These are phyloP conservation scores for Helicoverpa armigera DNA, from an alignment of 1,140 invertebrate genomes.

Conservation along the genomic window DNA sequence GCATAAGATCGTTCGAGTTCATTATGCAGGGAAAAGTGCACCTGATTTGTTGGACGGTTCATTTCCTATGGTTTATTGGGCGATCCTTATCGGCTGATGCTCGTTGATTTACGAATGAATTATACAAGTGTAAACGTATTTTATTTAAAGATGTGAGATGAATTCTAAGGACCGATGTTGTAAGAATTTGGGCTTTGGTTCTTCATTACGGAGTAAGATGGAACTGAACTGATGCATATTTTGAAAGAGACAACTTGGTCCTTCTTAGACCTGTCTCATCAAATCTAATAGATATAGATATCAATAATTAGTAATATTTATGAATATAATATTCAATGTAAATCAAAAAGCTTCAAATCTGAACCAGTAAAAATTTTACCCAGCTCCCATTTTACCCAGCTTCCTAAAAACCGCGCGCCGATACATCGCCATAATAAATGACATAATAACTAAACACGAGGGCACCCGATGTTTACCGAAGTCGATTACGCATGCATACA, in stretches of 20 bases:
- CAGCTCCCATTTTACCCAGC: neutral
- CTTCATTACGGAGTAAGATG: too few species aligned
- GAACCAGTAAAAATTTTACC: neutral
- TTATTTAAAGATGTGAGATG: neutral
- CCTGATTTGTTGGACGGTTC: constrained; percentile 40
- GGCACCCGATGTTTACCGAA: constrained; percentile 40
- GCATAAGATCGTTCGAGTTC: constrained; percentile 35
- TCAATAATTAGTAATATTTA: too few species aligned
- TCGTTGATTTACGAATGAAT: constrained; percentile 2
- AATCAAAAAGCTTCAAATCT: neutral
- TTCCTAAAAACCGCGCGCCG: neutral
- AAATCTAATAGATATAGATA: too few species aligned
- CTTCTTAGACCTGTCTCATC: too few species aligned
- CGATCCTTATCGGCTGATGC: constrained; percentile 22
- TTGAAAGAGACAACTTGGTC: too few species aligned
- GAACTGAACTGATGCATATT: too few species aligned
- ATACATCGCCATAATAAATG: constrained; percentile 42
- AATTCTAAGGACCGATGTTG: too few species aligned
- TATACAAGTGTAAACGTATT: constrained; percentile 11
- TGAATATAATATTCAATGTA: too few species aligned
- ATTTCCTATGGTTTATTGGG: constrained; percentile 40
- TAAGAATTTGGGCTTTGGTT: too few species aligned
- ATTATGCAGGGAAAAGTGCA: constrained; percentile 45
- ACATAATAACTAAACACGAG: constrained; percentile 47
- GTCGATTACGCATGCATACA: constrained; percentile 47